A percentile compares a stretch with the other conserved stretches of the same genome.
phyloP scores from a whole-genome alignment of 2,888 invertebrate species.

The Drosophila nigritarsus region DNA sequence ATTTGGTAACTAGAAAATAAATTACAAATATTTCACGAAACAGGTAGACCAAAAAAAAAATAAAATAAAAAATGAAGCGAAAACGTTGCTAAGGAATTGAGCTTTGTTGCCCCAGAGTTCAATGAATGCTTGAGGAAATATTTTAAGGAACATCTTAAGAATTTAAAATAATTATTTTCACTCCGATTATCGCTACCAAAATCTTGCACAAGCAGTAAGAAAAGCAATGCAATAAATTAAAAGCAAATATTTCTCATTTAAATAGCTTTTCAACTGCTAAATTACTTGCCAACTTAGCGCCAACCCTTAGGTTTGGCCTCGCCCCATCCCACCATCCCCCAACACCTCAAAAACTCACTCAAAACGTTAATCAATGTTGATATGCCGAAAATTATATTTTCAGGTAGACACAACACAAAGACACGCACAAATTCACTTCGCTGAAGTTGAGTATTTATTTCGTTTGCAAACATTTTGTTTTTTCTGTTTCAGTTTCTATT shows the following conservation, averaged over 20 bases:
- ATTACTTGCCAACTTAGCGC: slow-evolving; percentile 37
- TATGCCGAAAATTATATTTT: slow-evolving; percentile 54
- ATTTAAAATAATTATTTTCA: slow-evolving; percentile 6
- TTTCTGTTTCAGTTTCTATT: slow-evolving; percentile 10
- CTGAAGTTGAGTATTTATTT: slow-evolving; percentile 63
- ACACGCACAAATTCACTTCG: slow-evolving; percentile 45
- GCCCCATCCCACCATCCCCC: too few relatives aligned
- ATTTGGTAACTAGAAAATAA: slow-evolving; percentile 45
- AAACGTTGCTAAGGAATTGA: slow-evolving; percentile 15
- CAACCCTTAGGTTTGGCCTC: background rate
- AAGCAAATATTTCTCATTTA: slow-evolving; percentile 61
- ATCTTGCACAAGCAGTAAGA: background rate
- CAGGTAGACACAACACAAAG: slow-evolving; percentile 21
- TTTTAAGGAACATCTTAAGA: background rate
- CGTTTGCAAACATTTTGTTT: slow-evolving; percentile 34
- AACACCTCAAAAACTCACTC: background rate
- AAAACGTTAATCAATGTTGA: slow-evolving; percentile 66
- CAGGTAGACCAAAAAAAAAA: slow-evolving; percentile 37
- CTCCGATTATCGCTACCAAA: background rate
- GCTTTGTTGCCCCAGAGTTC: slow-evolving; percentile 17
- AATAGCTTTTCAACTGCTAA: slow-evolving; percentile 62
- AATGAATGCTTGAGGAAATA: slow-evolving; percentile 19
- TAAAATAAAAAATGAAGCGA: background rate
- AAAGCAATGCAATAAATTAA: slow-evolving; percentile 55
- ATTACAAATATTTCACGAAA: slow-evolving; percentile 45